Percentiles rank a stretch among this genome's conserved stretches.
Conservation (phyloP, 2,888 invertebrate species). For the Drosophila rellima region DNA sequence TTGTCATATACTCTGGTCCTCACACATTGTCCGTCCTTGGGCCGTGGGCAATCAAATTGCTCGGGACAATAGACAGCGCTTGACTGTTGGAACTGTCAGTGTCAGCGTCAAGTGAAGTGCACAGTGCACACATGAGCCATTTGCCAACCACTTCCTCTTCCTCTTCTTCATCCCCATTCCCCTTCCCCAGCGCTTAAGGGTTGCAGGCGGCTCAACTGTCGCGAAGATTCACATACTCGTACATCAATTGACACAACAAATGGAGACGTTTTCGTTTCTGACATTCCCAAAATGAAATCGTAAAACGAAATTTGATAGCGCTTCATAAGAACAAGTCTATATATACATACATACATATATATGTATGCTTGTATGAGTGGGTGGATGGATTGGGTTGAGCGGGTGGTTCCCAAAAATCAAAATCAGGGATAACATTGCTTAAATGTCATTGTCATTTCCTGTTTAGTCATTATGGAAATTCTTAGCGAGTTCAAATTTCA, state of each 20-base stretch:
- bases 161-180: background rate
- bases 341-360: background rate
- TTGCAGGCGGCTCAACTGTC: constrained; percentile 53
- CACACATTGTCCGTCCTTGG: constrained; percentile 6
- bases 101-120: constrained; percentile 59
- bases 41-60: constrained; percentile 49
- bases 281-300: constrained; percentile 60
- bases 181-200: constrained; percentile 38
- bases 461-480: constrained; percentile 50
- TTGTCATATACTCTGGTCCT: background rate
- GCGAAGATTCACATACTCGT: constrained; percentile 41
- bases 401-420: constrained; percentile 21
- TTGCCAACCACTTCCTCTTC: background rate
- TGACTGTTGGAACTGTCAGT: constrained; percentile 45
- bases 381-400: background rate
- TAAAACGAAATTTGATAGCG: constrained; percentile 73
- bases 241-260: constrained; percentile 74
- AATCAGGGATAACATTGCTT: constrained; percentile 31
- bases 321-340: constrained; percentile 5
- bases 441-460: constrained; percentile 33
- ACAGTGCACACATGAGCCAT: constrained; percentile 46
- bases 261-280: constrained; percentile 55
- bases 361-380: background rate
- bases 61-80: constrained; percentile 48
- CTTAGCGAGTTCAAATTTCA: constrained; percentile 2